Base-by-base conservation (phyloP, 2,888 invertebrate genomes). In the Folsomia candida region DNA sequence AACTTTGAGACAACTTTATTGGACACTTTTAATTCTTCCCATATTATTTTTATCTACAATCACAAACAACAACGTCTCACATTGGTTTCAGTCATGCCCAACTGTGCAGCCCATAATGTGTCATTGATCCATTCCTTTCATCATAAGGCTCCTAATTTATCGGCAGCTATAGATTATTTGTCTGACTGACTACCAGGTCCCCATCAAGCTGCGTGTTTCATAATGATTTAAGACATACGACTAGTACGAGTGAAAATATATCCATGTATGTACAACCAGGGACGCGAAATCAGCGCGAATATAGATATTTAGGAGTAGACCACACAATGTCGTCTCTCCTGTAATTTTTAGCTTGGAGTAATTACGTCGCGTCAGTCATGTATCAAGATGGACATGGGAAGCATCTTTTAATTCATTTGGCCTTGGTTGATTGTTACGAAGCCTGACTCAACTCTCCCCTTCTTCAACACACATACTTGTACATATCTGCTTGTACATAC, bases 401-500 rank as follows among this genome's bases (percentile, higher is more conserved):
- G 70, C 67, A 75, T 75, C 73, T 69, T 70, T 73, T 75, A 75
- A 73, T 73, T 69, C 67, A 71, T 71, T 75, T 75, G 75, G 73
- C 75, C 75, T 75, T 75, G 75, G 71, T 58, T 57, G 26, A 64
- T 47, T 47, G n/a, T 47, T 9, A 47, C 9, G 47, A 47, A 47
- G 47, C 47, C 9, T 47, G 9, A 47, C 18, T 47, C 47, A n/a
- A n/a, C n/a, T n/a, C 51, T 47, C 51, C 14, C 9, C 14, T 14
- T 47, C 51, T 14, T 47, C 51, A 47, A 14, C 14, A 47, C 51
- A 47, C 14, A 47, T 47, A 14, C 9, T 47, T 47, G 14, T 14
- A 14, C 51, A 14, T 47, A 47, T n/a, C n/a, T n/a, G n/a, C n/a
- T n/a, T n/a, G n/a, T n/a, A n/a, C n/a, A n/a, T n/a, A n/a, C n/a